Base-by-base conservation (phyloP, 2,797 vertebrate genomes). In the Cryptoblepharus egeriae region DNA sequence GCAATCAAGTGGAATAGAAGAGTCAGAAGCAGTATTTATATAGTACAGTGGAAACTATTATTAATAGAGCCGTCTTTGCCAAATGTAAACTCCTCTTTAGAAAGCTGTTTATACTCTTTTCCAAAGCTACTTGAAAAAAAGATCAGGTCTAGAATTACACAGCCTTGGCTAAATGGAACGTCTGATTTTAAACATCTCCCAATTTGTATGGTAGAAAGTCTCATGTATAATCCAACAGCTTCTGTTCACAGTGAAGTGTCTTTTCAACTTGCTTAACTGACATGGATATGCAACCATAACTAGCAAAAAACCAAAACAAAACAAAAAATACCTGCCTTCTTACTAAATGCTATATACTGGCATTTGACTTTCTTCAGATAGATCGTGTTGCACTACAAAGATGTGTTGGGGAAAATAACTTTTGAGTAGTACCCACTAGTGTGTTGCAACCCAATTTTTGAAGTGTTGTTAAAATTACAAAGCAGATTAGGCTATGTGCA, bases 81-180 rank as follows among this genome's bases (percentile, higher is more conserved):
- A 90, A 88, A 81, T 86, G 52, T 84, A 88, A 83, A 85, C 70
- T 10, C 15, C 7, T 20, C 74, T 88, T 84, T 60, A 67, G 87
- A 89, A 92, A 88, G 70, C 69, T 87, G 76, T 87, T 92, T 85
- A 84, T 65, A 85, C 22, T 26, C 68, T 89, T 89, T 92, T 88
- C 81, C 79, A 85, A 90, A 85, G 70, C 83, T 77, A 84, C 70
- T 91, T 92, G 88, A 58, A 58, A 58, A 58, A 58, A 88, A 85
- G 88, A 76, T 83, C 74, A 55, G n/a, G 70, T 89, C 86, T 92
- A 90, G 74, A 88, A 74, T 93, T 91, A 86, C 86, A 78, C 68
- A 88, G 78, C 42, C 91, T 79, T 87, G 86, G 26, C 74, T 84
- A 93, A 93, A 90, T 77, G 77, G 86, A 92, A 94, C 93, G 60